Conservation (phyloP, 2,797 vertebrate species). For the Sebastolobus altivelis region DNA sequence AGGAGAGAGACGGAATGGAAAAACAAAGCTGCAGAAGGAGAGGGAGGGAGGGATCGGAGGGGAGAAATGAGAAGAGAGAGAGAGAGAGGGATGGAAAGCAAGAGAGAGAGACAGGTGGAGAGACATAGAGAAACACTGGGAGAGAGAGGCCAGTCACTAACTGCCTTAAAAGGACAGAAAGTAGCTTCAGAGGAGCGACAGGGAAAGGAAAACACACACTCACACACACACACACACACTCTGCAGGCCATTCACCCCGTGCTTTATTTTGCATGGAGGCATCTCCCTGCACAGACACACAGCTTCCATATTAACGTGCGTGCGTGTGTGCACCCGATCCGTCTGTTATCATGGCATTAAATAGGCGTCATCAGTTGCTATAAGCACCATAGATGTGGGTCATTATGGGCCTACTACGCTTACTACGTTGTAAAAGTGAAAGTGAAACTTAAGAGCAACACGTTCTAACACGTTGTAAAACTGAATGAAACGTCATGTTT, state of each 20-base stretch:
- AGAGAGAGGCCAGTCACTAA: constrained; percentile 47
- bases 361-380: no score
- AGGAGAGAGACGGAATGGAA: constrained; percentile 61
- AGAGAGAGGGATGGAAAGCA: constrained; percentile 55
- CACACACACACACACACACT: neutral
- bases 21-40: constrained; percentile 64
- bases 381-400: no score
- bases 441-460: no score
- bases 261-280: constrained; percentile 39
- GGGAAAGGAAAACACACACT: constrained; percentile 36
- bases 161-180: constrained; percentile 84
- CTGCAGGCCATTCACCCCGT: constrained; percentile 8
- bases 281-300: constrained; percentile 24
- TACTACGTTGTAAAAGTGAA: no score
- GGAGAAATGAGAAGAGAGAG: constrained; percentile 42
- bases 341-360: no score
- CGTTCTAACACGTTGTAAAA: no score
- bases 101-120: constrained; percentile 34
- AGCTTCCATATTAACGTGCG: constrained; percentile 20
- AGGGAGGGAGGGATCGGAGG: constrained; percentile 7
- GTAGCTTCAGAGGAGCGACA: constrained; percentile 49
- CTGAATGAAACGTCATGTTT: no score
- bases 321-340: neutral
- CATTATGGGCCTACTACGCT: no score
- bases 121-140: constrained; percentile 9